These are phyloP conservation scores for Dufourea novaeangliae DNA, from an alignment of 1,140 invertebrate species.

Conservation along the genomic window DNA sequence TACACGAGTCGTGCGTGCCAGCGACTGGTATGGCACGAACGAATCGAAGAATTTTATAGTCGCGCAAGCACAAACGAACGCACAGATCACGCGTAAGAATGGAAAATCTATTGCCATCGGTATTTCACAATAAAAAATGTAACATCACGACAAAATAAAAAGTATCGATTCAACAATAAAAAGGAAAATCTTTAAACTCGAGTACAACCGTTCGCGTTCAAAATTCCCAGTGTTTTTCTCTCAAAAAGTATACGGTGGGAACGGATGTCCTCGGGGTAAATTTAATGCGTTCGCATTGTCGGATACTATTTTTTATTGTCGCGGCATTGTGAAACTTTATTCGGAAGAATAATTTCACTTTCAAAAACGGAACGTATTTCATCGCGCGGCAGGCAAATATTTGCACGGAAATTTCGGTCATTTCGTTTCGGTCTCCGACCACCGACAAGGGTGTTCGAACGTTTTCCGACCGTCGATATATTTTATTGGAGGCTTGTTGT, in stretches of 20 bases:
- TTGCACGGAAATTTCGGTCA: not conserved
- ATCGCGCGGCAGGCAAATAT: not conserved
- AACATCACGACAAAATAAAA: not conserved
- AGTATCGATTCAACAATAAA: not conserved
- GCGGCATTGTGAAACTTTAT: not conserved
- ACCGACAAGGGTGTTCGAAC: not conserved
- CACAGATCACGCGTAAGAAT: not conserved
- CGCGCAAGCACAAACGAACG: not conserved
- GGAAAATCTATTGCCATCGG: not conserved
- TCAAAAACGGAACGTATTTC: not conserved
- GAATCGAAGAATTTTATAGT: not conserved
- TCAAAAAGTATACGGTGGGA: not conserved
- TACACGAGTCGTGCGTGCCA: not conserved
- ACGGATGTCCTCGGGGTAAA: not conserved
- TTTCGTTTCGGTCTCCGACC: not conserved
- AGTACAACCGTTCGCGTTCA: not conserved
- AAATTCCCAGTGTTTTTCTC: not conserved
- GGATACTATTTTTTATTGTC: conserved; percentile 4
- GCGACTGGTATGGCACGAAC: not conserved
- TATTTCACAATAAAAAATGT: not conserved
- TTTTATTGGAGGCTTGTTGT: not conserved
- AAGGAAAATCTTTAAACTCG: not conserved
- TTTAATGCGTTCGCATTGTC: not conserved
- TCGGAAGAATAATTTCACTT: conserved; percentile 20
- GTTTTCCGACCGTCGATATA: not conserved